Conservation (phyloP, 2,797 vertebrate species). For the Trachops cirrhosus region DNA sequence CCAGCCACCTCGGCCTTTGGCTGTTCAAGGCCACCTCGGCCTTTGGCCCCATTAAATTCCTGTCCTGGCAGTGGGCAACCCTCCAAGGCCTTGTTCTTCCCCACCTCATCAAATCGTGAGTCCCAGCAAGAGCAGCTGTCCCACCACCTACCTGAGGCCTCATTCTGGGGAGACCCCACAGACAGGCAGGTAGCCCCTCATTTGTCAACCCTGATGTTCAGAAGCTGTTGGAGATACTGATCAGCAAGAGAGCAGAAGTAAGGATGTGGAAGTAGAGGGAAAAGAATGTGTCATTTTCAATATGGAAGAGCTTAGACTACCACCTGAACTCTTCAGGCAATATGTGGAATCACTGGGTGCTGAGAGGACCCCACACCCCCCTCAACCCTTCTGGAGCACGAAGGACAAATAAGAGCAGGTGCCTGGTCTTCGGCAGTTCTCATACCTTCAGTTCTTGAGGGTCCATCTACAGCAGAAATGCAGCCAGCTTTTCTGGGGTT, state of each 20-base stretch:
- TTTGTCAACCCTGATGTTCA: neutral
- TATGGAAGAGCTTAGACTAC: neutral
- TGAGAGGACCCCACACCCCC: too few relatives aligned
- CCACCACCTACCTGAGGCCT: neutral
- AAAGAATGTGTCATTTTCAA: neutral
- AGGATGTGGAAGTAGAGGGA: neutral
- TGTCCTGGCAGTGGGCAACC: neutral
- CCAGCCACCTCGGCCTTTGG: neutral
- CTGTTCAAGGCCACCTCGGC: too few relatives aligned
- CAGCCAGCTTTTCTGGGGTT: neutral
- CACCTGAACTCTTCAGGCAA: neutral
- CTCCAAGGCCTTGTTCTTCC: neutral
- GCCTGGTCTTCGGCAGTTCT: accelerated
- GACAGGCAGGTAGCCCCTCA: neutral
- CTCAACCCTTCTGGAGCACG: neutral
- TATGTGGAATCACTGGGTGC: neutral
- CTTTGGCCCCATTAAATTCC: neutral
- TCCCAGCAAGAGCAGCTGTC: neutral
- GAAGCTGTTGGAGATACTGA: neutral
- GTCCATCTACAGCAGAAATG: neutral
- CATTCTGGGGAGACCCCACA: too few relatives aligned
- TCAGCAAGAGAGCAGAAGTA: neutral
- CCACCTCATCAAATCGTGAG: neutral
- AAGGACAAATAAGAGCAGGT: neutral
- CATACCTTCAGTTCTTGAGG: accelerated